Conservation (phyloP, 2,797 vertebrate genomes). For the Silurus lanzhouensis region DNA sequence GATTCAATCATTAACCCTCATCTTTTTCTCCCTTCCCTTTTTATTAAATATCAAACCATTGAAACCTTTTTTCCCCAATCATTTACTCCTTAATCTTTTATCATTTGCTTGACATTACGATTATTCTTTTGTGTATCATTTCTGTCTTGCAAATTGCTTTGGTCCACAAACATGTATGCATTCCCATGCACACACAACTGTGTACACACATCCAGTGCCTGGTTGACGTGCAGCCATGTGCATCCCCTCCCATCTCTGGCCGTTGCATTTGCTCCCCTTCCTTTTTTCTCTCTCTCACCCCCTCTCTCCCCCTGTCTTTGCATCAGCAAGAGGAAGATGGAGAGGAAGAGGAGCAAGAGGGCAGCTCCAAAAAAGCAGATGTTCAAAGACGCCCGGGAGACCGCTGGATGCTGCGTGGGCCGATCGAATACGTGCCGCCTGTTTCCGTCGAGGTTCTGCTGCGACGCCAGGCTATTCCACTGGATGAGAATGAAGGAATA, state of each 20-base stretch:
- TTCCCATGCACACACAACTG: slow-evolving; percentile 4
- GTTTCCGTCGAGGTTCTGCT: slow-evolving; percentile 81
- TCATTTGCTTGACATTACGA: neutral
- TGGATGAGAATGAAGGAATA: slow-evolving; percentile 90
- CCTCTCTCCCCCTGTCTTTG: slow-evolving; percentile 17
- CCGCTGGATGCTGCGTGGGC: slow-evolving; percentile 87
- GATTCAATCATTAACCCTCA: slow-evolving; percentile 21
- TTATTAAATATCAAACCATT: slow-evolving; percentile 32
- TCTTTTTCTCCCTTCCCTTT: slow-evolving; percentile 16
- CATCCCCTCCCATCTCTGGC: slow-evolving; percentile 30
- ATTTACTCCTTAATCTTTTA: slow-evolving; percentile 9
- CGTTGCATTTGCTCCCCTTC: slow-evolving; percentile 44
- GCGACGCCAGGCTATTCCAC: slow-evolving; percentile 76
- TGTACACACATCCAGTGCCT: slow-evolving; percentile 9
- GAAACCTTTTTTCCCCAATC: slow-evolving; percentile 26
- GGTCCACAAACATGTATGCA: neutral
- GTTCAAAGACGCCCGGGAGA: slow-evolving; percentile 81
- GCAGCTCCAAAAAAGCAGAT: slow-evolving; percentile 36
- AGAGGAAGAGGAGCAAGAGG: slow-evolving; percentile 58
- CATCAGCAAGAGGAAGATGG: slow-evolving; percentile 57
- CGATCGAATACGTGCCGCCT: slow-evolving; percentile 85
- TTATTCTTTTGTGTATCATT: slow-evolving; percentile 25
- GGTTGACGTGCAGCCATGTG: slow-evolving; percentile 31
- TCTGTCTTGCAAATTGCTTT: slow-evolving; percentile 8
- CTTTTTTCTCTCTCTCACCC: slow-evolving; percentile 28